These are phyloP conservation scores for Coleophora flavipennella DNA, from an alignment of 2,888 invertebrate genomes.

Conservation along the genomic window DNA sequence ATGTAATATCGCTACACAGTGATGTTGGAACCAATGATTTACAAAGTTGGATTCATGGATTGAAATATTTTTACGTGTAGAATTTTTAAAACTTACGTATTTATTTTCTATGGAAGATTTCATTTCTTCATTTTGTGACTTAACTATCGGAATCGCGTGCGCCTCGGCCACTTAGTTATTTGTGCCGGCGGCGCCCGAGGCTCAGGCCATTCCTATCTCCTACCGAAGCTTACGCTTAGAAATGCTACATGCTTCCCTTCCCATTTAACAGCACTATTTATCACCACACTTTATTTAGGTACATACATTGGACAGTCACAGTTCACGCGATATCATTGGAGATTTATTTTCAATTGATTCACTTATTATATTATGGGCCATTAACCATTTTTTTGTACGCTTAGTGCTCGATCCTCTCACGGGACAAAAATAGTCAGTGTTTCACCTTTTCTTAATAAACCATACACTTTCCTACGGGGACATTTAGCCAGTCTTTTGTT, in stretches of 20 bases:
- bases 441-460: too few relatives aligned
- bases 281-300: slow-evolving; percentile 32
- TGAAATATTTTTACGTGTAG: slow-evolving; percentile 49
- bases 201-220: slow-evolving; percentile 41
- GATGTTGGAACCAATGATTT: too few relatives aligned
- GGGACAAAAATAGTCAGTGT: slow-evolving; percentile 34
- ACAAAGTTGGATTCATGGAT: slow-evolving; percentile 12
- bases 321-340: slow-evolving; percentile 40
- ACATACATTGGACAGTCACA: slow-evolving; percentile 42
- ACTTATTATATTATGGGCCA: slow-evolving; percentile 63
- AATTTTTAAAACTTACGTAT: slow-evolving; percentile 55
- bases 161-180: slow-evolving; percentile 41
- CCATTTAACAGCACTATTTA: slow-evolving; percentile 28
- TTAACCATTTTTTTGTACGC: slow-evolving; percentile 53
- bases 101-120: slow-evolving; percentile 68
- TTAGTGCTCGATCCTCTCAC: slow-evolving; percentile 44
- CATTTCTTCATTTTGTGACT: slow-evolving; percentile 55
- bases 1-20: slow-evolving; percentile 23
- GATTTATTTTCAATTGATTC: slow-evolving; percentile 51
- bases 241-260: slow-evolving; percentile 38
- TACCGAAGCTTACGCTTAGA: slow-evolving; percentile 31
- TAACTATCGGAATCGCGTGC: slow-evolving; percentile 53
- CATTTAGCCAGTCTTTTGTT: not conserved
- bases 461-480: not conserved
- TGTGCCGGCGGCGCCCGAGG: slow-evolving; percentile 51